A percentile compares a stretch with the other conserved stretches of the same genome.
phyloP scores from a whole-genome alignment of 2,113 vertebrate genomes.

The Orycteropus afer region DNA sequence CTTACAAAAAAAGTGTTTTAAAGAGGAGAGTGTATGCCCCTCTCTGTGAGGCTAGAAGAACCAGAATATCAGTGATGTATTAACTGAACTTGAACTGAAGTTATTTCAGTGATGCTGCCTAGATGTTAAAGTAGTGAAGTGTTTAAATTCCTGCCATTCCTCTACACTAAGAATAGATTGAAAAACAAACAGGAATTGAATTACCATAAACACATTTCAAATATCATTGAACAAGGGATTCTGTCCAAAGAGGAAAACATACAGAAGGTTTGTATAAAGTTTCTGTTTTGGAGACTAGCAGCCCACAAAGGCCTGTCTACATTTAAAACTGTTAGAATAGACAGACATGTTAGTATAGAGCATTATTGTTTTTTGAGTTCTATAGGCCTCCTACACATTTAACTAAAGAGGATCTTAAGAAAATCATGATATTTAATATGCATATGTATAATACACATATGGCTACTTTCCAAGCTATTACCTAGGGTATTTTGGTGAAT shows the following conservation, averaged over 20 bases:
- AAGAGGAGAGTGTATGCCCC: not conserved
- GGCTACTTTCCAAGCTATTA: not conserved
- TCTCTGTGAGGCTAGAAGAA: not conserved
- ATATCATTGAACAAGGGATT: conserved; percentile 30
- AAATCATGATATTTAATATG: not conserved
- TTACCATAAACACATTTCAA: conserved; percentile 40
- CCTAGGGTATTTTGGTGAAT: not conserved
- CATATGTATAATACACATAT: not conserved
- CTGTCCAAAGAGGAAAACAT: not conserved
- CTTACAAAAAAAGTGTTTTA: not conserved
- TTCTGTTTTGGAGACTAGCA: not conserved
- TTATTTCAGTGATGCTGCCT: not conserved
- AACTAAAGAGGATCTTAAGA: not conserved
- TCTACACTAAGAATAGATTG: conserved; percentile 35
- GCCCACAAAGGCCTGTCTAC: not conserved
- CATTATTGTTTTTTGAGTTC: not conserved
- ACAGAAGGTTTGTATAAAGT: not conserved
- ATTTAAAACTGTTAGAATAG: conserved; percentile 17
- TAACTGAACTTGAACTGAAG: conserved; percentile 3
- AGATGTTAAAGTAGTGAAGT: not conserved
- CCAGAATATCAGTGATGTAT: not conserved
- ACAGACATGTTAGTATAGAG: not conserved
- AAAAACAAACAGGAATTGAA: conserved; percentile 62
- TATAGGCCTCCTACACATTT: not conserved
- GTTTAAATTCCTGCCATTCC: conserved; percentile 58